Base-by-base conservation (phyloP, 1,140 invertebrate species). In the Steinernema feltiae region DNA sequence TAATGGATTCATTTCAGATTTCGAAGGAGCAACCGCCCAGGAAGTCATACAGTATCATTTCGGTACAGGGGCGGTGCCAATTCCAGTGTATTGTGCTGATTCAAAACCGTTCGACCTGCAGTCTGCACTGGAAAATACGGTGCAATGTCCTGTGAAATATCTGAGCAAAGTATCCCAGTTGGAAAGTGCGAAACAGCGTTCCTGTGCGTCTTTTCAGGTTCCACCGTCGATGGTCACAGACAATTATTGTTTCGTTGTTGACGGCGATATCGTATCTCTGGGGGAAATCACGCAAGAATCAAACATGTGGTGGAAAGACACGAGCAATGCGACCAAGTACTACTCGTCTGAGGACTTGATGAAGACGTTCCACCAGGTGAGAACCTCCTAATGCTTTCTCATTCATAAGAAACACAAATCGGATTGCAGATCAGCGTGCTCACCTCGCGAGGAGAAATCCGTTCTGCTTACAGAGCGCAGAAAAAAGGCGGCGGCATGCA, bases 241-340 rank as follows among this genome's bases (percentile, higher is more conserved):
- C 35, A 80, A 82, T 30, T 79, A 69, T 21, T 80, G 79, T 48
- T 80, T 80, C 71, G 74, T 80, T 27, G 72, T 78, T 35, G 79
- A 80, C 48, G 80, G 80, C 1, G 72, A 80, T 69, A 41, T 71
- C n/a, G 79, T 80, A 30, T 69, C 73, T 2, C 46, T 78, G 46
- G 80, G 74, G 32, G 76, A 81, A 30, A 80, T 80, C 18, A 46
- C 75, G 1, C 31, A 71, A 21, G 79, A 80, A 29, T 48, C 71
- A 18, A 32, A 35, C 53, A 12, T 3, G 30, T 81, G 76, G 70
- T 80, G 79, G 79, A 80, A 80, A 30, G 75, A 76, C 70, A 80
- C 79, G 30, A 72, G 72, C 32, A 70, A 32, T 3, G 70, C 75
- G 15, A 80, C 79, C 18, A 70, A 73, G 32, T 80, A 72, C 70